phyloP scores from a whole-genome alignment of 1,140 invertebrate species.

The Drosophila nasuta region DNA sequence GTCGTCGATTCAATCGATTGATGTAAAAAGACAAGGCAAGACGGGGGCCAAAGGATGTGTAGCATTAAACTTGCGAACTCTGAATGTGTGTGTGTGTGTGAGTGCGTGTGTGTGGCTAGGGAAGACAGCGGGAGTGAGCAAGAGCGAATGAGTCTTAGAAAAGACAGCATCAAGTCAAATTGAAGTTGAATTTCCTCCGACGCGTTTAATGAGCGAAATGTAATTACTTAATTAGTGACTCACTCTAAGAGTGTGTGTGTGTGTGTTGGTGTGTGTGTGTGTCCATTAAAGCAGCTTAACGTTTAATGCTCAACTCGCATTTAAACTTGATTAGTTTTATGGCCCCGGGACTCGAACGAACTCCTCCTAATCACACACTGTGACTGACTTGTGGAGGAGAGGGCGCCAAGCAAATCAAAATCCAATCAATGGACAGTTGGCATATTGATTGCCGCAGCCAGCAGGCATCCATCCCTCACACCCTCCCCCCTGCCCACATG shows the following conservation, averaged over 20 bases:
- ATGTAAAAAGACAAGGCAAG: slow-evolving; percentile 17
- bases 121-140: slow-evolving; percentile 37
- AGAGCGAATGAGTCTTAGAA: slow-evolving; percentile 8
- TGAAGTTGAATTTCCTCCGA: slow-evolving; percentile 72
- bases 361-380: slow-evolving; percentile 35
- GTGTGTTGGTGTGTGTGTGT: slow-evolving; percentile 8
- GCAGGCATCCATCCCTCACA: neutral
- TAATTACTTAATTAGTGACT: slow-evolving; percentile 81
- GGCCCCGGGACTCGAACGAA: slow-evolving; percentile 22
- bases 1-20: slow-evolving; percentile 79
- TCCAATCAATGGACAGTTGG: slow-evolving; percentile 71
- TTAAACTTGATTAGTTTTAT: slow-evolving; percentile 83
- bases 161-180: slow-evolving; percentile 73
- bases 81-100: neutral
- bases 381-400: neutral
- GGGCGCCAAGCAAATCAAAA: slow-evolving; percentile 64
- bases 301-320: slow-evolving; percentile 63
- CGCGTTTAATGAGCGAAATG: slow-evolving; percentile 78
- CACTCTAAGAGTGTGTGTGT: slow-evolving; percentile 9
- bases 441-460: slow-evolving; percentile 67
- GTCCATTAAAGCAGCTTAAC: slow-evolving; percentile 74
- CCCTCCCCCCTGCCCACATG: neutral
- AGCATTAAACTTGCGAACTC: slow-evolving; percentile 54
- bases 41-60: neutral
- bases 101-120: neutral